These are phyloP conservation scores for Mactromeris polynyma DNA, from an alignment of 2,888 invertebrate genomes.

Conservation along the genomic window DNA sequence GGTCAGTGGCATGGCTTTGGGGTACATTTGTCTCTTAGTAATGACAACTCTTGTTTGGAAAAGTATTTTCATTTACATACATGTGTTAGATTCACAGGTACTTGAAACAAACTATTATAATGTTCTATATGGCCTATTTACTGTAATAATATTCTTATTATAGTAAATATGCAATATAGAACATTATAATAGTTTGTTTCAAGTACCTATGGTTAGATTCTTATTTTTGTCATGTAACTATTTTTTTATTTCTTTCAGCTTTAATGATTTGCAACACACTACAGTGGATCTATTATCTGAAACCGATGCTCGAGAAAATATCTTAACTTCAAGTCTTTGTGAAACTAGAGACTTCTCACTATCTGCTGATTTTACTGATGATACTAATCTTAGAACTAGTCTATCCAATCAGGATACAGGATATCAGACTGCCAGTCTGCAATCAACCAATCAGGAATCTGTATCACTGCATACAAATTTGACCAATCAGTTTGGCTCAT, in stretches of 20 bases:
- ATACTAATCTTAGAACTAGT: constrained; percentile 71
- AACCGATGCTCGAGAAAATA: constrained; percentile 62
- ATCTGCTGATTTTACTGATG: constrained; percentile 71
- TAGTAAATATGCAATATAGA: too few species aligned
- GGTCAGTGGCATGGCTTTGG: too few species aligned
- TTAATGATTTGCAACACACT: constrained; percentile 68
- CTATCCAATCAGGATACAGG: constrained; percentile 84
- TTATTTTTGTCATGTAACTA: background rate
- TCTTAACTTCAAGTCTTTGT: constrained; percentile 72
- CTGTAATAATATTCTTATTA: too few species aligned
- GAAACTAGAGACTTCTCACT: constrained; percentile 68
- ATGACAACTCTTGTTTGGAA: too few species aligned
- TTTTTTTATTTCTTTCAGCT: constrained; percentile 37
- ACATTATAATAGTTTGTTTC: too few species aligned
- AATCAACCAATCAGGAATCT: constrained; percentile 80
- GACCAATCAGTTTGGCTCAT: constrained; percentile 76
- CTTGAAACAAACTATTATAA: too few species aligned
- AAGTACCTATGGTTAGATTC: too few species aligned
- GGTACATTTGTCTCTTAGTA: too few species aligned
- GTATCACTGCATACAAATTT: constrained; percentile 76
- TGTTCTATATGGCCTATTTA: too few species aligned
- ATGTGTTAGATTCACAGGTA: too few species aligned
- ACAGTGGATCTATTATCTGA: constrained; percentile 72
- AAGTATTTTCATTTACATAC: too few species aligned
- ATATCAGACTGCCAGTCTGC: constrained; percentile 84